A percentile compares a stretch with the other conserved stretches of the same genome.
Conservation (phyloP, 2,113 vertebrate genomes). For the Peromyscus californicus region DNA sequence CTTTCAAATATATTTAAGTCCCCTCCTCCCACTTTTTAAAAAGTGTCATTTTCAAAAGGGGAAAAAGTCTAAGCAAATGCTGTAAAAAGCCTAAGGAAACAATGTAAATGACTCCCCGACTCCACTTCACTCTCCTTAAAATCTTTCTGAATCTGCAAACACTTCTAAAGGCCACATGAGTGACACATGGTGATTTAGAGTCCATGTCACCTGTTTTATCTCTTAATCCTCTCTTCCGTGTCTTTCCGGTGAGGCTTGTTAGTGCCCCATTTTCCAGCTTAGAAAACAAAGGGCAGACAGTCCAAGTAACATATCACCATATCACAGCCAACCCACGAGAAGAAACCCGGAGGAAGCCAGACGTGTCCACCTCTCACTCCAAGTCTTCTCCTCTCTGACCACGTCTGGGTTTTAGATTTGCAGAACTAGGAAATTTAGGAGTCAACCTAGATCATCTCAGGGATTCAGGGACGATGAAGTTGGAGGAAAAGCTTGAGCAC, state of each 20-base stretch:
- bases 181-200: background rate
- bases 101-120: background rate
- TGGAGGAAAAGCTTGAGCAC: constrained; percentile 3
- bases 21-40: background rate
- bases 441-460: background rate
- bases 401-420: background rate
- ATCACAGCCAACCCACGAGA: background rate
- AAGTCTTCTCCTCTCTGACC: background rate
- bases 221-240: background rate
- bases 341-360: background rate
- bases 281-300: background rate
- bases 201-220: background rate
- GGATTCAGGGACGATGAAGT: background rate
- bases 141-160: background rate
- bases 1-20: background rate
- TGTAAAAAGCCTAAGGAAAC: background rate
- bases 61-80: too few relatives aligned
- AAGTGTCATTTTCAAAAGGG: background rate
- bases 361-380: background rate
- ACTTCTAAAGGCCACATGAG: background rate
- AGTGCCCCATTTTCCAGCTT: background rate
- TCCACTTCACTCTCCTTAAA: background rate
- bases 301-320: background rate
- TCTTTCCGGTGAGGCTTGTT: background rate
- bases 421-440: background rate